A percentile compares a stretch with the other conserved stretches of the same genome.
These are phyloP conservation scores for Spodoptera picta DNA, from an alignment of 2,888 invertebrate genomes.

Conservation along the genomic window DNA sequence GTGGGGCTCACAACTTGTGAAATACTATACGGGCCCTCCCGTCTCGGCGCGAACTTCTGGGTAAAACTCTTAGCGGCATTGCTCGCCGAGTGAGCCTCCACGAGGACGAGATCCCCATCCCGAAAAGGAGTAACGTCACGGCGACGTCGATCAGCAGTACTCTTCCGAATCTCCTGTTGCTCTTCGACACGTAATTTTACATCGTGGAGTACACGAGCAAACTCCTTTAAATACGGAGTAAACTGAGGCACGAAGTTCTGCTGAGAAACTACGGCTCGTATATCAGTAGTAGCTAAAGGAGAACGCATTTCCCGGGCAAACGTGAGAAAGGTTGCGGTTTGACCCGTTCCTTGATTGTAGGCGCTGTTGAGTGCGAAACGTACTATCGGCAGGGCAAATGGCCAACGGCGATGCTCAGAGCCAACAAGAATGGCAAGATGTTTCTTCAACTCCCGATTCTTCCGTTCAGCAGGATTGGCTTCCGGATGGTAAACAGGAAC, in stretches of 20 bases:
- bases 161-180: conserved; percentile 6
- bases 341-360: conserved; percentile 3
- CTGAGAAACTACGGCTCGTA: neutral
- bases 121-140: neutral
- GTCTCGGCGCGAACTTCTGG: too few relatives aligned
- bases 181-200: conserved; percentile 2
- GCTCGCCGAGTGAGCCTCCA: neutral
- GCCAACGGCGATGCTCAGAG: too few relatives aligned
- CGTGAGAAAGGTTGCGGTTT: neutral
- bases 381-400: too few relatives aligned
- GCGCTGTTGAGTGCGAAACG: too few relatives aligned
- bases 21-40: too few relatives aligned
- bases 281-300: neutral
- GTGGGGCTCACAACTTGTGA: too few relatives aligned
- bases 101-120: conserved; percentile 3
- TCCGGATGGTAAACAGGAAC: too few relatives aligned
- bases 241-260: conserved; percentile 8
- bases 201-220: neutral
- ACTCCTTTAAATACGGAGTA: neutral
- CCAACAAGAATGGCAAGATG: too few relatives aligned
- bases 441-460: too few relatives aligned
- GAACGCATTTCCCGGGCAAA: conserved; percentile 9
- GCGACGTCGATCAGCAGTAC: neutral
- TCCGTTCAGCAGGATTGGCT: too few relatives aligned
- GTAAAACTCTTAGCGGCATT: too few relatives aligned